Evolutionary conservation across 2,888 invertebrate genomes (phyloP), one percentile per base, ranked within the genome.

Genomic region (Xylota sylvarum): DNA sequence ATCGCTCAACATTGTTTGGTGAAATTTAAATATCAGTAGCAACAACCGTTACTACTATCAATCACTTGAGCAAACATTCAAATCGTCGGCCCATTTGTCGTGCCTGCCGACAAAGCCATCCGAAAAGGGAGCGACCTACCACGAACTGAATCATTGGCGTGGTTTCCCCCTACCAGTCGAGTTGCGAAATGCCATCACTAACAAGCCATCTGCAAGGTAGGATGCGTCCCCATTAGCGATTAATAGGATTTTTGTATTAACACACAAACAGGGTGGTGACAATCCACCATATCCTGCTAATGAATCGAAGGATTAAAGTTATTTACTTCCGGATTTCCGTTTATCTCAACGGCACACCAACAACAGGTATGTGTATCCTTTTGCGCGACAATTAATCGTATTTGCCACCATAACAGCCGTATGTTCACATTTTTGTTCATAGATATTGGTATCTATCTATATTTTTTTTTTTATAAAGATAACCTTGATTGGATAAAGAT

Each of bases 271-370:
- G 40, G 67, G 83, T 79, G 83, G 79, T 56, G 74, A 14, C 62
- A 70, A 40, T 74, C 79, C 64, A 46, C 27, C 56, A 37, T 55
- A 72, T 78, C 73, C 82, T 86, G 73, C 60, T 82, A 77, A 86
- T 86, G 78, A 86, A 86, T 78, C 64, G 82, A 52, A 56, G 72
- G 64, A 81, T 77, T 86, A 82, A 35, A 73, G 46, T 4, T 78
- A 50, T 73, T 82, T 78, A 50, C 73, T 82, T 86, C 86, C 86
- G 82, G 55, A 86, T 72, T 86, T 82, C 67, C 72, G 81, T 77
- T 72, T 48, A 82, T 43, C 70, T 37, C 14, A 6, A 27, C 5
- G 27, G 60, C 46, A 65, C 35, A 40, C 9, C 17, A 30, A 50
- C 55, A 76, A 76, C 85, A 85, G 85, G 85, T 85, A 76, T 74